phyloP scores from a whole-genome alignment of 2,888 invertebrate species.

The Liopterus haemorrhoidalis region DNA sequence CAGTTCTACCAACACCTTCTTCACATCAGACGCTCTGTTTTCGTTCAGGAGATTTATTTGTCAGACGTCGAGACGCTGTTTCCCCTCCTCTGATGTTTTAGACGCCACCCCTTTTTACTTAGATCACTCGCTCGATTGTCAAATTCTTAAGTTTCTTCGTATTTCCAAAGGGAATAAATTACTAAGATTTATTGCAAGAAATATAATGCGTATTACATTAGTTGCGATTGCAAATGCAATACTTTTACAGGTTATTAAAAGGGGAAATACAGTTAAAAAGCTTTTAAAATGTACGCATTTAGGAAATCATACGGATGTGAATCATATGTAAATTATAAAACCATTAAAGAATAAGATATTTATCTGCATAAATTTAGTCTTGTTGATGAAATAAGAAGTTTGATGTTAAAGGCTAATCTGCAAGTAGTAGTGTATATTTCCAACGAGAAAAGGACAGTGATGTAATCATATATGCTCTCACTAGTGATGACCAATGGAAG shows the following conservation, averaged over 20 bases:
- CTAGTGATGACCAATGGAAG: too few relatives aligned
- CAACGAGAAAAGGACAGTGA: too few relatives aligned
- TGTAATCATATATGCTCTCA: too few relatives aligned
- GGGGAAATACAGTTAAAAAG: conserved; percentile 6
- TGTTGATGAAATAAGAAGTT: too few relatives aligned
- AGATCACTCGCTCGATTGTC: conserved; percentile 35
- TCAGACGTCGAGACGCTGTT: conserved; percentile 28
- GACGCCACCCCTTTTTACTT: conserved; percentile 30
- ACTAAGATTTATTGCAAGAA: not conserved
- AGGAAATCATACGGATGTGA: too few relatives aligned
- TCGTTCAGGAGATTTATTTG: conserved; percentile 17
- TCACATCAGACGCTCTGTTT: conserved; percentile 9
- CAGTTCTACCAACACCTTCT: too few relatives aligned
- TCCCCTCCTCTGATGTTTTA: conserved; percentile 25
- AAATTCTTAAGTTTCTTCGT: conserved; percentile 31
- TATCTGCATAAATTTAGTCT: too few relatives aligned
- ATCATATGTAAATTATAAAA: too few relatives aligned
- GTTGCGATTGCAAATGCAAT: conserved; percentile 19
- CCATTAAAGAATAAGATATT: too few relatives aligned
- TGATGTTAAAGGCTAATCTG: too few relatives aligned
- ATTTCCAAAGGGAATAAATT: conserved; percentile 12
- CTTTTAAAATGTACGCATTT: too few relatives aligned
- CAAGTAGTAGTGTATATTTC: too few relatives aligned
- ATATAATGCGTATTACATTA: conserved; percentile 23
- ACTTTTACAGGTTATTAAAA: conserved; percentile 2